Base-by-base conservation (phyloP, 2,113 vertebrate species). In the Recurvirostra avosetta region DNA sequence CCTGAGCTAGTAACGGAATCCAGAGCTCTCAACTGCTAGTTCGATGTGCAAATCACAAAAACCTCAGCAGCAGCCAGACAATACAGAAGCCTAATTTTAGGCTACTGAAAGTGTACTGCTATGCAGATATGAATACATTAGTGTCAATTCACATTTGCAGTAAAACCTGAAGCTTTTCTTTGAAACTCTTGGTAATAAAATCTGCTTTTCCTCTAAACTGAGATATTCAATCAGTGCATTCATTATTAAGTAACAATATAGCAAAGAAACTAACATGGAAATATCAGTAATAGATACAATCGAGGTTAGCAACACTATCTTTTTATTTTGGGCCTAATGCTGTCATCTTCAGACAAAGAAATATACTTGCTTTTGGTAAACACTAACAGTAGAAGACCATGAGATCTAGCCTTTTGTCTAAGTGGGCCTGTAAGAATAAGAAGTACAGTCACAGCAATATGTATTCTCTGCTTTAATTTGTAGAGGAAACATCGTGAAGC, bases 31-130 rank as follows among this genome's bases (percentile, higher is more conserved):
- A 40, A 4, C 40, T 67, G 34, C 27, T 36, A 15, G 10, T 49
- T 55, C 11, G 0, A 1, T 10, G 18, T 61, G 72, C 52, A 53
- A 26, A 84, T 38, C 1, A 0, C 77, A 88, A 26, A 67, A 68
- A 10, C 62, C 8, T 15, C 89, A 53, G 1, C 87, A 75, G 70
- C 74, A 85, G 30, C 49, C 87, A 73, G 17, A 58, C 68, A 67
- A 40, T 56, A 15, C 17, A 62, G 53, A 52, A 56, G 8, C 58
- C 9, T 43, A 32, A 34, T 52, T 38, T 26, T 25, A 58, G 58
- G 59, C 63, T 72, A 11, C 82, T 58, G 82, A 36, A 62, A 38
- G 18, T 29, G 8, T 40, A 22, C 15, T 27, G 47, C 67, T 74
- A 8, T 29, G 40, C 38, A 65, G 27, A 11, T 77, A 26, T 6